phyloP scores from a whole-genome alignment of 2,888 invertebrate genomes.

The Nymphalis c-album region DNA sequence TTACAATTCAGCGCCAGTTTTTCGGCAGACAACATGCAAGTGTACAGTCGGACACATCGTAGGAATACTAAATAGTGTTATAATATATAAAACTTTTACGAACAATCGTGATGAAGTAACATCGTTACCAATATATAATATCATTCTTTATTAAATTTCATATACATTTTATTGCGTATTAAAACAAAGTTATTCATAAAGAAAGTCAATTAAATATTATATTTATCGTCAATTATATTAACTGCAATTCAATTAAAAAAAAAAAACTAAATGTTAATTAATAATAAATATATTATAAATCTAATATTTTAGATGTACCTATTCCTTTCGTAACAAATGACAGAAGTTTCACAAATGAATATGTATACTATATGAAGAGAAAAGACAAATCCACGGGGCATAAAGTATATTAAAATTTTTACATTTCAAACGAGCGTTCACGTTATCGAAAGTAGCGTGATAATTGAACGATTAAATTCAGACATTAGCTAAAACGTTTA shows the following conservation, averaged over 20 bases:
- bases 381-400: conserved; percentile 11
- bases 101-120: background rate
- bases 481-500: background rate
- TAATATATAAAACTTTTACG: background rate
- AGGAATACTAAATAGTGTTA: conserved; percentile 12
- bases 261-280: background rate
- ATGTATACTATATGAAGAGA: conserved; percentile 10
- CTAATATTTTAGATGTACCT: background rate
- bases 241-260: background rate
- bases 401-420: conserved; percentile 8
- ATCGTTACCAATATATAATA: background rate
- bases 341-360: conserved; percentile 17
- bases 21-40: conserved; percentile 35
- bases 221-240: background rate
- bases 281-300: background rate
- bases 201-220: background rate
- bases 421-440: conserved; percentile 11
- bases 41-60: conserved; percentile 12
- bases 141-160: too few species aligned
- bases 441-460: conserved; percentile 18
- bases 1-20: conserved; percentile 72
- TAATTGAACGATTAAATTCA: conserved; percentile 9
- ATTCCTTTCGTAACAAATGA: conserved; percentile 2
- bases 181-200: background rate
- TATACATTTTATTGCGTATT: too few species aligned